Base-by-base conservation (phyloP, 92 coral and sea anemone species). In the Epizoanthus fatuus region DNA sequence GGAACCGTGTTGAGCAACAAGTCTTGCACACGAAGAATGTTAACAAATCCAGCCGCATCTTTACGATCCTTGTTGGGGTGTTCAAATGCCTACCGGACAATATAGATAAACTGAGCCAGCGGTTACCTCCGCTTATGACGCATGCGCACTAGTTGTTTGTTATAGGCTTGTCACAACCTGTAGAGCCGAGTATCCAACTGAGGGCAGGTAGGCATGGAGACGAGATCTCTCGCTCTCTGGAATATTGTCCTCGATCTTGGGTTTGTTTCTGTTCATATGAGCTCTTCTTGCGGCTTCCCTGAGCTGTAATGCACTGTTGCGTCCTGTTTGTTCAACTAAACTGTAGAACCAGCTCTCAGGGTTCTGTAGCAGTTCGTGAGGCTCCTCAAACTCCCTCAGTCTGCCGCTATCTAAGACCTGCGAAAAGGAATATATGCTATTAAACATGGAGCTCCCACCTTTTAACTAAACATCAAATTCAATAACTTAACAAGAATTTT, bases 401-500 rank as follows among this genome's bases (percentile, higher is more conserved):
- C 93, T 92, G 13, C 99, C 99, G 67, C 79, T 93, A 86, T 96
- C 96, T 37, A 96, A 86, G 17, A 96, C 99, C 99, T 96, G 75
- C 15, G 32, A 15, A 59, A 57, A 80, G 72, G 16, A 14, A 70
- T 14, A 16, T 12, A 59, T 9, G 47, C 47, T 42, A 42, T 4
- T 42, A 42, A 9, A 44, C 49, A 44, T 5, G 5, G 49, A 8
- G 3, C 7, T 1, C 49, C 49, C 7, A 44, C 49, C 7, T 6
- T 44, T 3, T 22, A 42, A 44, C 49, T 44, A 44, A 44, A 44
- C 35, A 44, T 44, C 8, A 5, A 44, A 44, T 44, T 44, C 49
- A 44, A 44, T 44, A 29, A 29, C 35, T 29, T 29, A 29, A 6
- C 49, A 44, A 44, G 49, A 0, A 44, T 8, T 44, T 44, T 44